These are phyloP conservation scores for Melikaiella ostensackeni DNA, from an alignment of 2,888 invertebrate genomes.

Conservation along the genomic window DNA sequence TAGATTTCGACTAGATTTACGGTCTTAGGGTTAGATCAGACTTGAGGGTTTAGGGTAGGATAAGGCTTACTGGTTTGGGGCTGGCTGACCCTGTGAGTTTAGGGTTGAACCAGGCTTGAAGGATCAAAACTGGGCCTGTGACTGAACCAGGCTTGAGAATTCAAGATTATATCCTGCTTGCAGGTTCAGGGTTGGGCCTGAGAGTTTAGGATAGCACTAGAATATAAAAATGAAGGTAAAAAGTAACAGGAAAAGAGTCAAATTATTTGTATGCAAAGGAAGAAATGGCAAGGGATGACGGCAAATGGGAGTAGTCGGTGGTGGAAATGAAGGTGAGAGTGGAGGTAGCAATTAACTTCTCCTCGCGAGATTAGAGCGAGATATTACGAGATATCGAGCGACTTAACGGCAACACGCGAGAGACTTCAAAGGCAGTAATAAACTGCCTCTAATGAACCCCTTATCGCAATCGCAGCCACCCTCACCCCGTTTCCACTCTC, in stretches of 20 bases:
- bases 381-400: constrained; percentile 78
- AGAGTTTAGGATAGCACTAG: neutral
- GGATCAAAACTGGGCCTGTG: no score
- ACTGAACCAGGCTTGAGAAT: no score
- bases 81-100: no score
- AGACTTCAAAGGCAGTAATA: constrained; percentile 78
- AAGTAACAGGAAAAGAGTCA: neutral
- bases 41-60: no score
- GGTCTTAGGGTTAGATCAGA: no score
- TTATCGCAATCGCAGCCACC: constrained; percentile 72
- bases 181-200: no score
- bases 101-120: no score
- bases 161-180: no score
- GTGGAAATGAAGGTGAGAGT: constrained; percentile 50
- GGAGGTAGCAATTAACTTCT: constrained; percentile 76
- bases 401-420: constrained; percentile 77
- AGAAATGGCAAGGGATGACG: constrained; percentile 68
- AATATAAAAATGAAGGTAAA: neutral
- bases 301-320: constrained; percentile 61
- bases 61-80: no score
- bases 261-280: neutral
- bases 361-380: constrained; percentile 77
- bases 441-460: constrained; percentile 77
- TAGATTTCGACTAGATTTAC: no score
- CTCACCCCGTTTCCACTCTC: constrained; percentile 60